phyloP scores from a whole-genome alignment of 2,888 invertebrate species.

The Hyppa rectilinea region DNA sequence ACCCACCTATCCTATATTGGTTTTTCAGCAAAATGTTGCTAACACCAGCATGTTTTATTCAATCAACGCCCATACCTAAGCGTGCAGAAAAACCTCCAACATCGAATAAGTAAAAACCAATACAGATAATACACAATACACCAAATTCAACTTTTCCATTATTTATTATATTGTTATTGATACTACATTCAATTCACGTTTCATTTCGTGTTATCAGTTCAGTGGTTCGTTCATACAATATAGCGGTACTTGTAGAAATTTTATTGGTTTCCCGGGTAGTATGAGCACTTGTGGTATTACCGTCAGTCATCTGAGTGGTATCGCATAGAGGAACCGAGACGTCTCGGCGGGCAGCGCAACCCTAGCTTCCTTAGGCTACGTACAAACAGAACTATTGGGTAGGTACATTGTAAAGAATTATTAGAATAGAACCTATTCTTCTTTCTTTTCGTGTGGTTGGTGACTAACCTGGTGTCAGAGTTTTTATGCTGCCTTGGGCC shows the following conservation, averaged over 20 bases:
- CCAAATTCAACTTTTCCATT: constrained; percentile 46
- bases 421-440: no score
- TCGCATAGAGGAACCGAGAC: constrained; percentile 46
- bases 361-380: constrained; percentile 42
- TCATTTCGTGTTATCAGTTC: constrained; percentile 72
- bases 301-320: constrained; percentile 71
- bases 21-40: constrained; percentile 18
- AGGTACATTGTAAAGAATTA: constrained; percentile 7
- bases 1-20: neutral
- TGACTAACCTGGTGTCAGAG: no score
- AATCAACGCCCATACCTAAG: constrained; percentile 33
- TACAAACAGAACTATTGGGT: constrained; percentile 39
- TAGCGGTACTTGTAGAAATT: constrained; percentile 69
- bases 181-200: constrained; percentile 69
- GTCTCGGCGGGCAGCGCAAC: constrained; percentile 45
- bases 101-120: constrained; percentile 41
- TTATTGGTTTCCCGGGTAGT: constrained; percentile 74
- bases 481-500: no score
- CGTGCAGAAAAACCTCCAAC: constrained; percentile 32
- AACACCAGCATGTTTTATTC: constrained; percentile 35
- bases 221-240: constrained; percentile 66
- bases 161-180: constrained; percentile 66
- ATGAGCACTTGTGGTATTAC: constrained; percentile 74
- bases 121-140: constrained; percentile 34
- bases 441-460: no score